Conservation (phyloP, 2,888 invertebrate genomes). For the Pheosia gnoma region DNA sequence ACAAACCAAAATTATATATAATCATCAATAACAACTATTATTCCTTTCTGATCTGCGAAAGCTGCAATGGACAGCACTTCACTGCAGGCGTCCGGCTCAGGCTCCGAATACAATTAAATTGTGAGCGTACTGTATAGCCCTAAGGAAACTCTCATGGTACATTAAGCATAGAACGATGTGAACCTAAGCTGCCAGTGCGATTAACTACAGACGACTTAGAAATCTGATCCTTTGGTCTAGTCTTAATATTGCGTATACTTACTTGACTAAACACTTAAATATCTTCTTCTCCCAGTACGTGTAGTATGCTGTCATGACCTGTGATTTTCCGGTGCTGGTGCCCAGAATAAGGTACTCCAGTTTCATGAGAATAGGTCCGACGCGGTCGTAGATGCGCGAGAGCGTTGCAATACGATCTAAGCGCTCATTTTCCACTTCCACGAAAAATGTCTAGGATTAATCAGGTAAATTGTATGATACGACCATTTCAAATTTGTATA, state of each 20-base stretch:
- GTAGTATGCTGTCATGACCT: slow-evolving; percentile 91
- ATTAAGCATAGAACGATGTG: no score
- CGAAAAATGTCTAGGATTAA: slow-evolving; percentile 86
- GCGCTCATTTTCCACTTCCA: slow-evolving; percentile 87
- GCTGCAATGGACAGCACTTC: no score
- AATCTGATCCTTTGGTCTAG: no score
- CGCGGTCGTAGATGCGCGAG: slow-evolving; percentile 89
- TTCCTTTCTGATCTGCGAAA: no score
- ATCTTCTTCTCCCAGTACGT: slow-evolving; percentile 92
- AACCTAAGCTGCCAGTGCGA: no score
- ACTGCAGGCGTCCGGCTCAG: no score
- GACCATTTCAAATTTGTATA: no score
- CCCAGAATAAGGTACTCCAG: slow-evolving; percentile 93
- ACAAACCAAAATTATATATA: background rate
- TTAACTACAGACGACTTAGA: no score
- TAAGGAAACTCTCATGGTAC: no score
- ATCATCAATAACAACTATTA: background rate
- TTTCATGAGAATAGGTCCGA: slow-evolving; percentile 93
- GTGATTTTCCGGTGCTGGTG: slow-evolving; percentile 89
- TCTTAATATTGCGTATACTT: slow-evolving; percentile 28
- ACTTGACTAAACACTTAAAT: slow-evolving; percentile 79
- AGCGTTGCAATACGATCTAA: slow-evolving; percentile 87
- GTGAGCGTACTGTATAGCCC: no score
- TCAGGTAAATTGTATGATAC: background rate
- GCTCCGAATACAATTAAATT: no score